These are phyloP conservation scores for Bos javanicus DNA, from an alignment of 2,113 vertebrate species.

Conservation along the genomic window DNA sequence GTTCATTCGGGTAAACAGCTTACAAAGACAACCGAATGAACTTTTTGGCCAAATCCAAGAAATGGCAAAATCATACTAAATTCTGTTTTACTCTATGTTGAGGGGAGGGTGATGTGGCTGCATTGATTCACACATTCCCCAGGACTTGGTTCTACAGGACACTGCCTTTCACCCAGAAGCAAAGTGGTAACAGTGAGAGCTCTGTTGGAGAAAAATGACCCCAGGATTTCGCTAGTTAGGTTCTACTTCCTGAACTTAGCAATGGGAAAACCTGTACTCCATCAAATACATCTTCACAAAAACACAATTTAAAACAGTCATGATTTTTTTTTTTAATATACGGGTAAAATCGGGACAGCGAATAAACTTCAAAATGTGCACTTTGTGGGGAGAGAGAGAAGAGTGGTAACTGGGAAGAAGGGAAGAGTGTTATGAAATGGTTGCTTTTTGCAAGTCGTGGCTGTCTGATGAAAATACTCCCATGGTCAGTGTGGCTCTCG, in stretches of 20 bases:
- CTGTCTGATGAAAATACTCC: background rate
- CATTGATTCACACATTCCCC: background rate
- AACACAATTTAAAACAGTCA: slow-evolving; percentile 13
- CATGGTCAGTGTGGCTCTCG: background rate
- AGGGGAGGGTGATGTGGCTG: background rate
- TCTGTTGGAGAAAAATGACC: slow-evolving; percentile 20
- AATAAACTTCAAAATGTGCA: background rate
- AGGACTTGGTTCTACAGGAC: background rate
- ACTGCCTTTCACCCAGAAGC: background rate
- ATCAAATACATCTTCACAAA: slow-evolving; percentile 39
- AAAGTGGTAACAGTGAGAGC: background rate
- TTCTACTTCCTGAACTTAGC: slow-evolving; percentile 31
- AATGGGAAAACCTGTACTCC: slow-evolving; percentile 5
- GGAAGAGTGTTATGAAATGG: background rate
- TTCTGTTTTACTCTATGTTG: background rate
- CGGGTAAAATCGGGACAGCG: background rate
- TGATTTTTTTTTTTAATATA: background rate
- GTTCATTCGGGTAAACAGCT: background rate
- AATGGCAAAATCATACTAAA: background rate
- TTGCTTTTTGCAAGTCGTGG: background rate
- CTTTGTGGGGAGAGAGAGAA: background rate
- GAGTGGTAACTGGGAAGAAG: background rate
- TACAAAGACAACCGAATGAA: rapidly evolving
- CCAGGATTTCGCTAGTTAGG: background rate
- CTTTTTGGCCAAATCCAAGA: background rate